Conservation (phyloP, 2,113 vertebrate genomes). For the Psophia crepitans region DNA sequence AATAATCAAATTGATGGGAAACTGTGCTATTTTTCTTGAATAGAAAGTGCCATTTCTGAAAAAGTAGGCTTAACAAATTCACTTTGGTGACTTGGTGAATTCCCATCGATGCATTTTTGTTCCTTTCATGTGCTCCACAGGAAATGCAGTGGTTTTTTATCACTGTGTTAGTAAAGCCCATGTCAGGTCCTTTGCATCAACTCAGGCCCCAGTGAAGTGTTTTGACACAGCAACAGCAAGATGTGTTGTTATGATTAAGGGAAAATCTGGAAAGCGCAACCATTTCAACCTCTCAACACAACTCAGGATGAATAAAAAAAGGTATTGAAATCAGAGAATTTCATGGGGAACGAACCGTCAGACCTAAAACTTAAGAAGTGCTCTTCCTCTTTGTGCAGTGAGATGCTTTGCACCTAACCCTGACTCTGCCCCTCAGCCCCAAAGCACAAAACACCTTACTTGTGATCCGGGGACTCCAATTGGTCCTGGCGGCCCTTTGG, state of each 20-base stretch:
- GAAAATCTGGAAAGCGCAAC: background rate
- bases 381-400: background rate
- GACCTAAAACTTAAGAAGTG: background rate
- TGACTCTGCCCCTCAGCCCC: background rate
- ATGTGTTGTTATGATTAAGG: background rate
- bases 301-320: background rate
- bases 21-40: background rate
- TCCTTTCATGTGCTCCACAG: background rate
- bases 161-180: background rate
- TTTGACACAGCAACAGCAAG: conserved; percentile 2
- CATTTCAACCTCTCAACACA: background rate
- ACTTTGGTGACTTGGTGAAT: background rate
- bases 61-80: background rate
- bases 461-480: conserved; percentile 81
- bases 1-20: background rate
- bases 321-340: background rate
- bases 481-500: conserved; percentile 79
- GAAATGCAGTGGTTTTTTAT: background rate
- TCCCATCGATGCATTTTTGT: background rate
- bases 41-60: background rate
- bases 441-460: conserved; percentile 70
- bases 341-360: background rate
- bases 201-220: background rate
- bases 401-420: background rate
- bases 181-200: conserved; percentile 1